phyloP scores from a whole-genome alignment of 1,140 invertebrate genomes.

The Drosophila guanche region DNA sequence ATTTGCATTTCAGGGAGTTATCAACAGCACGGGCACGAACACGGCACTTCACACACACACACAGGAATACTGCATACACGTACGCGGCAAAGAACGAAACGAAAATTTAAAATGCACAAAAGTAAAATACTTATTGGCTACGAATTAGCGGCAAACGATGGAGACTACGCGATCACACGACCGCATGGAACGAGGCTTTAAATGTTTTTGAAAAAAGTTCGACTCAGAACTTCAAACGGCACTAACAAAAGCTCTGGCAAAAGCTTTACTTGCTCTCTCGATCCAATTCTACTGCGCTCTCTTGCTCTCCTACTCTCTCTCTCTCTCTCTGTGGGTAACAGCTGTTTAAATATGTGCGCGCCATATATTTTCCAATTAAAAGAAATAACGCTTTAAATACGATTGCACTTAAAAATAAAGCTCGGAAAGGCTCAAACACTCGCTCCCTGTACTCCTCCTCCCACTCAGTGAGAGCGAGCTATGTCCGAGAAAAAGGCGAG shows the following conservation, averaged over 20 bases:
- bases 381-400: slow-evolving; percentile 64
- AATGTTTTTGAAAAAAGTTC: slow-evolving; percentile 2
- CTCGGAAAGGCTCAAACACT: slow-evolving; percentile 4
- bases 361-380: slow-evolving; percentile 61
- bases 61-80: slow-evolving; percentile 25
- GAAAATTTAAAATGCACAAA: slow-evolving; percentile 57
- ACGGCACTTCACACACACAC: slow-evolving; percentile 21
- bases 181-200: slow-evolving; percentile 44
- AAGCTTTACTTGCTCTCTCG: slow-evolving; percentile 14
- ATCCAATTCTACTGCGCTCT: neutral
- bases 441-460: neutral
- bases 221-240: slow-evolving; percentile 35
- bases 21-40: slow-evolving; percentile 16
- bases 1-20: slow-evolving; percentile 69
- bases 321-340: slow-evolving; percentile 16
- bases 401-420: slow-evolving; percentile 77
- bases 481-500: slow-evolving; percentile 99
- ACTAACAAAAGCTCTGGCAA: slow-evolving; percentile 2
- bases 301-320: neutral
- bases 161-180: slow-evolving; percentile 15
- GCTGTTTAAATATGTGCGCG: slow-evolving; percentile 65
- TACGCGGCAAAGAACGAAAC: slow-evolving; percentile 28
- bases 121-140: slow-evolving; percentile 39
- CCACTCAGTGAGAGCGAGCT: slow-evolving; percentile 91
- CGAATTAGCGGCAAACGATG: neutral